A percentile compares a stretch with the other conserved stretches of the same genome.
phyloP scores from a whole-genome alignment of 2,113 vertebrate genomes.

The Silurus meridionalis region DNA sequence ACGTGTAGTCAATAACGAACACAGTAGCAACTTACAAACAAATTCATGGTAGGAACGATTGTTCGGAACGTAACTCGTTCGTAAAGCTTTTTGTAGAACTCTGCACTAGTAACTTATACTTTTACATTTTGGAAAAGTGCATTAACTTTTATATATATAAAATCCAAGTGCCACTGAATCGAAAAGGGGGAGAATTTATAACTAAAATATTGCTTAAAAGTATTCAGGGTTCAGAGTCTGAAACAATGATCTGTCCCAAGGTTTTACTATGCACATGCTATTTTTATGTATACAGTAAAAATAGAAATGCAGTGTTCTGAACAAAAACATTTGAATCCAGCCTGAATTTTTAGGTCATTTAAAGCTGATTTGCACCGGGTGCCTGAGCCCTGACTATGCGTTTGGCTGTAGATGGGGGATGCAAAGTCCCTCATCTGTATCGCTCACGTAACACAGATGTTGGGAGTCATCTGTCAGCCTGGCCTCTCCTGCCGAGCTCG shows the following conservation, averaged over 20 bases:
- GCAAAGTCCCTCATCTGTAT: conserved; percentile 89
- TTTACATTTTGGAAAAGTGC: neutral
- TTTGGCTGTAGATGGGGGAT: conserved; percentile 46
- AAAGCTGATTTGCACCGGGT: conserved; percentile 71
- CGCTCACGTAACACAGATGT: conserved; percentile 99
- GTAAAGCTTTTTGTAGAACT: neutral
- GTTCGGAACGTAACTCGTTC: too few species aligned
- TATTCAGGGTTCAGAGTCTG: neutral
- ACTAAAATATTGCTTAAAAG: neutral
- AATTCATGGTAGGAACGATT: too few species aligned
- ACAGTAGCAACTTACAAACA: too few species aligned
- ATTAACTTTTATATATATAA: neutral
- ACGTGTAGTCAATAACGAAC: too few species aligned
- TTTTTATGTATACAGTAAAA: neutral
- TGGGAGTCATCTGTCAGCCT: conserved; percentile 99
- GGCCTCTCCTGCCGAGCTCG: conserved; percentile 91
- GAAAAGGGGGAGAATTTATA: neutral
- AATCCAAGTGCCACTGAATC: neutral
- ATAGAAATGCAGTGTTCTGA: neutral
- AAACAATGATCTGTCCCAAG: neutral
- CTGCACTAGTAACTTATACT: neutral
- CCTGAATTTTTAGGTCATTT: conserved; percentile 63
- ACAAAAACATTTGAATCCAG: conserved; percentile 58
- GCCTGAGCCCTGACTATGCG: conserved; percentile 59
- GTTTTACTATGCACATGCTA: neutral